Evolutionary conservation across 2,888 invertebrate species (phyloP).

Genomic region (Plemyria rubiginata): DNA sequence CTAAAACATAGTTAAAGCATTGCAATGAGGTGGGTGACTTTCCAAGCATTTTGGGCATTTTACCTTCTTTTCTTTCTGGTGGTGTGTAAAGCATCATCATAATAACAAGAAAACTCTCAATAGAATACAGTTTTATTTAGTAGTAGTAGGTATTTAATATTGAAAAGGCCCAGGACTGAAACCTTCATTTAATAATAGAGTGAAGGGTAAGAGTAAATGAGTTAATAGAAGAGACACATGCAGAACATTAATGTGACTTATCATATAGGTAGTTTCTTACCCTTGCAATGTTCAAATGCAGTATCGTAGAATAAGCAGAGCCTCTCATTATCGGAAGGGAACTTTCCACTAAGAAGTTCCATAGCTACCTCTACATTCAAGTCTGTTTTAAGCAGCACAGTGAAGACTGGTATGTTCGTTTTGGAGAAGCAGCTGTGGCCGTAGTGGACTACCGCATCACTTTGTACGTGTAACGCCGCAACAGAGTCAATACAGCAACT

Average conservation of each 20-base stretch:
- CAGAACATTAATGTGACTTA: background rate
- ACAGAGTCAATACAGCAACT: constrained; percentile 96
- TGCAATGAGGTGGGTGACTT: no score
- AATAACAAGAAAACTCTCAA: no score
- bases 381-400: constrained; percentile 87
- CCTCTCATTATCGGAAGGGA: constrained; percentile 60
- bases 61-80: no score
- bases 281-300: constrained; percentile 86
- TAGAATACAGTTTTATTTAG: no score
- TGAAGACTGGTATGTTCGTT: constrained; percentile 89
- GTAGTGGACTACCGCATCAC: constrained; percentile 95
- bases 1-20: no score
- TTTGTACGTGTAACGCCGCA: constrained; percentile 94
- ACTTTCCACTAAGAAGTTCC: constrained; percentile 46
- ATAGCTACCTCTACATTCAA: constrained; percentile 78
- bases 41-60: no score
- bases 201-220: background rate
- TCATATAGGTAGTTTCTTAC: constrained; percentile 52
- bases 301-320: constrained; percentile 88
- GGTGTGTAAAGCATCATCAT: no score
- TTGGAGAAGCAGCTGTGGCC: constrained; percentile 95
- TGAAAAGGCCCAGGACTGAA: no score
- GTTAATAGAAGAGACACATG: background rate
- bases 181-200: background rate
- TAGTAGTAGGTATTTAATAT: no score